Evolutionary conservation across 2,113 vertebrate species (phyloP).

Genomic region (Bungarus multicinctus): DNA sequence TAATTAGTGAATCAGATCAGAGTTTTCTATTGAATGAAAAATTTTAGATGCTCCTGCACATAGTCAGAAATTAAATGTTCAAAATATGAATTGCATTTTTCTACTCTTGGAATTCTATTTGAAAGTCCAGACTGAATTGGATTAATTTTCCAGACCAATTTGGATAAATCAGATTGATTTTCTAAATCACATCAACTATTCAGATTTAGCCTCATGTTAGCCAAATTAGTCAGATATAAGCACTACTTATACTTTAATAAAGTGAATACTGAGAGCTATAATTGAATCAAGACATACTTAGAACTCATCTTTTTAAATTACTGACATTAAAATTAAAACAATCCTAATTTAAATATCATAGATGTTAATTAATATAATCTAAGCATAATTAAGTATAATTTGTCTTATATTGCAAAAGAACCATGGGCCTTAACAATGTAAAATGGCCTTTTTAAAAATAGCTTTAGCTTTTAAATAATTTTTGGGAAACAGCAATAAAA

Average conservation of each 20-base stretch:
- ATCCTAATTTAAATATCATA: neutral
- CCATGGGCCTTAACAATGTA: neutral
- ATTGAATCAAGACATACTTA: neutral
- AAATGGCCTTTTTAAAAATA: constrained; percentile 4
- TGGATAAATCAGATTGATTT: neutral
- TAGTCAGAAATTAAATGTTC: neutral
- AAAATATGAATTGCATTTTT: neutral
- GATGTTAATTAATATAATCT: neutral
- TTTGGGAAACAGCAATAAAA: constrained; percentile 58
- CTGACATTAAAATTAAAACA: neutral
- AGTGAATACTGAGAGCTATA: accelerated
- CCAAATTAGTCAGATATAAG: neutral
- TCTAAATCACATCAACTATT: neutral
- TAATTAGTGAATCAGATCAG: neutral
- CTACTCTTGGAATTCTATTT: neutral
- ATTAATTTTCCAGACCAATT: neutral
- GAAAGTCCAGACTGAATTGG: neutral
- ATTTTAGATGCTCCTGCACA: neutral
- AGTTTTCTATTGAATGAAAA: neutral
- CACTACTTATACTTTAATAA: neutral
- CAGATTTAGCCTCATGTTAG: neutral
- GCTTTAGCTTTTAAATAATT: neutral
- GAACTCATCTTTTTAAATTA: neutral
- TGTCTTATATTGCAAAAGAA: neutral
- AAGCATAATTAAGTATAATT: neutral